phyloP scores from a whole-genome alignment of 2,113 vertebrate species.

The Echinops telfairi region DNA sequence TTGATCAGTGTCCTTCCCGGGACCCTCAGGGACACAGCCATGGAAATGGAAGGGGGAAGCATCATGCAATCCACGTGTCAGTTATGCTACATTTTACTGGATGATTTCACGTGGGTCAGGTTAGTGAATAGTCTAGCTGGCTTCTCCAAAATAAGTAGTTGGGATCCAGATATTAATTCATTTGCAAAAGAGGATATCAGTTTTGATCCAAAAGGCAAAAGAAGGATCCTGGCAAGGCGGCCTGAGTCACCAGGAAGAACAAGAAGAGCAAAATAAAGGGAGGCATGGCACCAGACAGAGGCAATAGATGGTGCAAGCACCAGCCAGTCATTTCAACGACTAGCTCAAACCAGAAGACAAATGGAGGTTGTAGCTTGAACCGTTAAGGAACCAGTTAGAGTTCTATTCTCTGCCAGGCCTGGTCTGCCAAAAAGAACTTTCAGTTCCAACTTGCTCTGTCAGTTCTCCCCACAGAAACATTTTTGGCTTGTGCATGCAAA shows the following conservation, averaged over 20 bases:
- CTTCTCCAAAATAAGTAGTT: not conserved
- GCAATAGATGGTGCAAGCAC: conserved; percentile 34
- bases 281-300: not conserved
- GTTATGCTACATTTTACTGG: not conserved
- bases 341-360: conserved; percentile 67
- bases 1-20: not conserved
- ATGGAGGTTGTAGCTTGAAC: conserved; percentile 53
- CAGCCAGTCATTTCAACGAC: conserved; percentile 27
- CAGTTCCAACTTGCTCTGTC: conserved; percentile 56
- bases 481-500: conserved; percentile 53
- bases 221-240: not conserved
- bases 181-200: not conserved
- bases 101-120: not conserved
- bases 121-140: not conserved
- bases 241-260: not conserved
- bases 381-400: conserved; percentile 69
- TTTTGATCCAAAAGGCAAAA: not conserved
- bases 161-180: not conserved
- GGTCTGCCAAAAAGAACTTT: conserved; percentile 57
- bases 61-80: not conserved
- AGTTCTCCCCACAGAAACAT: conserved; percentile 10
- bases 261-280: not conserved
- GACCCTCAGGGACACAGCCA: not conserved
- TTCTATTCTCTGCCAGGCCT: conserved; percentile 20
- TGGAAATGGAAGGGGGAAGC: not conserved